A percentile compares a stretch with the other conserved stretches of the same genome.
phyloP scores from a whole-genome alignment of 2,797 vertebrate species.

The Salarias fasciatus region DNA sequence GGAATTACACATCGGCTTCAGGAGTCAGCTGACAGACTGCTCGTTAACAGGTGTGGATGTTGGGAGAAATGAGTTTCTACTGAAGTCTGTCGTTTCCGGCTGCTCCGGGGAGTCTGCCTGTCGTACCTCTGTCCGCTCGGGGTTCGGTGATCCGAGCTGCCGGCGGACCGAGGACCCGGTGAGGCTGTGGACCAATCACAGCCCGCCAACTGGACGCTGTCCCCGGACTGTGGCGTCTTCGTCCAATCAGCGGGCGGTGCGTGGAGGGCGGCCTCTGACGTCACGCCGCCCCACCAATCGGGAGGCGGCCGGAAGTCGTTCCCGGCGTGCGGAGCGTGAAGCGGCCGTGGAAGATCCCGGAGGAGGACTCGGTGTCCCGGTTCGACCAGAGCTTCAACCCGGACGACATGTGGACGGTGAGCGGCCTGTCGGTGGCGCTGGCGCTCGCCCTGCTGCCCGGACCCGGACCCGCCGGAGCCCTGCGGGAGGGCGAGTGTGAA shows the following conservation, averaged over 20 bases:
- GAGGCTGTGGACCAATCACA: conserved; percentile 74
- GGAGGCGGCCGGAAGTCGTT: conserved; percentile 46
- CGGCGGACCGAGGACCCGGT: background rate
- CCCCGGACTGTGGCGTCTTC: conserved; percentile 38
- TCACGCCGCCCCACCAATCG: conserved; percentile 65
- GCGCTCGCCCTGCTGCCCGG: conserved; percentile 83
- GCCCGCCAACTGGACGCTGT: conserved; percentile 84
- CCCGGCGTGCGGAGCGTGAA: conserved; percentile 63
- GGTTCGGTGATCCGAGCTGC: no score
- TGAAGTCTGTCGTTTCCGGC: no score
- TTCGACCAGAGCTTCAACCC: background rate
- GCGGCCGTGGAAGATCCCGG: conserved; percentile 9
- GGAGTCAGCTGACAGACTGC: no score
- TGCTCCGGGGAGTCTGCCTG: no score
- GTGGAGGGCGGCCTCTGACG: conserved; percentile 47
- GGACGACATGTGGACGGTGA: conserved; percentile 72
- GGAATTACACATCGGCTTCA: no score
- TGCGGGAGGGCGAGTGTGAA: conserved; percentile 91
- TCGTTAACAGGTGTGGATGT: no score
- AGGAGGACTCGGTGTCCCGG: conserved; percentile 13
- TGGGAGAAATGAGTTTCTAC: no score
- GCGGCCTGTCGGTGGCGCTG: conserved; percentile 86
- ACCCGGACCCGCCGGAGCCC: conserved; percentile 67
- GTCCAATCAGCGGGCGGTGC: conserved; percentile 70
- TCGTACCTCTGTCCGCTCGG: no score